A percentile compares a stretch with the other conserved stretches of the same genome.
Evolutionary conservation across 2,888 invertebrate genomes (phyloP).

Genomic region (Clunio marinus): DNA sequence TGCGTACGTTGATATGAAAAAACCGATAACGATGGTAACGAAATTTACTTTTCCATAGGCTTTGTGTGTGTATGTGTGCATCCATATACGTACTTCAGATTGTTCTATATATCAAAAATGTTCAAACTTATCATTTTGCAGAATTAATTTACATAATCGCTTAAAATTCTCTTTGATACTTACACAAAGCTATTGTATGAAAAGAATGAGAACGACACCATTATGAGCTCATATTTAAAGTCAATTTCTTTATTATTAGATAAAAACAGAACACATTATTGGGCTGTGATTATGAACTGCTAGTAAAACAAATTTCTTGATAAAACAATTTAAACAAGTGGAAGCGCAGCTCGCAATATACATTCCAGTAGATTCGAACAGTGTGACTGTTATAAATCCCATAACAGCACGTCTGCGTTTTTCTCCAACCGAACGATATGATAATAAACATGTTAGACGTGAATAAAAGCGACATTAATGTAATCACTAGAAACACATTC

Average conservation of each 20-base stretch:
- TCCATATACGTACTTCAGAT: too few relatives aligned
- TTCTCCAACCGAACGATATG: slow-evolving; percentile 17
- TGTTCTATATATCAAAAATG: neutral
- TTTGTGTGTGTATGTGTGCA: too few relatives aligned
- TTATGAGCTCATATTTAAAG: neutral
- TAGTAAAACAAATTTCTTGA: neutral
- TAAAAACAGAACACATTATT: slow-evolving; percentile 27
- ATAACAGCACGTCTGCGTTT: slow-evolving; percentile 34
- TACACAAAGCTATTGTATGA: neutral
- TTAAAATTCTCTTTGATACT: neutral
- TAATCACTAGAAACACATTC: slow-evolving; percentile 38
- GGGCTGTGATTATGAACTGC: slow-evolving; percentile 26
- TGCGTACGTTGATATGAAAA: slow-evolving; percentile 4
- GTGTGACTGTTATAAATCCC: slow-evolving; percentile 26
- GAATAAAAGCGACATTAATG: slow-evolving; percentile 38
- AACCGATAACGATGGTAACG: neutral
- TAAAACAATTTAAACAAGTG: neutral
- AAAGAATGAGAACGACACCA: neutral
- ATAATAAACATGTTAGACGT: slow-evolving; percentile 39
- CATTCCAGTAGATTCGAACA: neutral
- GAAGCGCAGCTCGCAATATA: neutral
- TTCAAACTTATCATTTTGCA: neutral
- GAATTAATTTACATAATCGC: neutral
- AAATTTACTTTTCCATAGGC: too few relatives aligned
- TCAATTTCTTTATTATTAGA: neutral